These are phyloP conservation scores for Stegastes partitus DNA, from an alignment of 2,113 vertebrate genomes.

Conservation along the genomic window DNA sequence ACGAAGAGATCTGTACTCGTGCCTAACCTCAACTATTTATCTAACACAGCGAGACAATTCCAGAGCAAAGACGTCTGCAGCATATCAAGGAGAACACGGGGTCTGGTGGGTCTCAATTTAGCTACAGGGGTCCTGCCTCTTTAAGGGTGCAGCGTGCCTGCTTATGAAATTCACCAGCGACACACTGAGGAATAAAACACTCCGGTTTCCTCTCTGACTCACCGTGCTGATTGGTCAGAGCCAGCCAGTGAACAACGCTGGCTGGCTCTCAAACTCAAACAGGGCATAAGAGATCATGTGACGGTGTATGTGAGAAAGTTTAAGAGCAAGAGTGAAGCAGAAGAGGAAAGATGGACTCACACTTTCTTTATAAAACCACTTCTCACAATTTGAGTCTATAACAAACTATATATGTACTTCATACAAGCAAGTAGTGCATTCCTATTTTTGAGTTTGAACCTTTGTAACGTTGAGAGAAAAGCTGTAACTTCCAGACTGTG, in stretches of 20 bases:
- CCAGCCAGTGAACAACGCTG: constrained; percentile 50
- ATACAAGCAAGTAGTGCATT: too few relatives aligned
- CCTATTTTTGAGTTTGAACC: too few relatives aligned
- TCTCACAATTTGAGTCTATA: too few relatives aligned
- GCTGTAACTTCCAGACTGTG: neutral
- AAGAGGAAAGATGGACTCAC: constrained; percentile 8
- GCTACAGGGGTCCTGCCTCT: constrained; percentile 43
- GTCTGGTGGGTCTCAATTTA: constrained; percentile 26
- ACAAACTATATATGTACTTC: too few relatives aligned
- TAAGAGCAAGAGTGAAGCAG: neutral
- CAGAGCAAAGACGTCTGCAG: constrained; percentile 41
- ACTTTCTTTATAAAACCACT: neutral
- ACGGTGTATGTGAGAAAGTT: constrained; percentile 22
- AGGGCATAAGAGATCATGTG: constrained; percentile 53
- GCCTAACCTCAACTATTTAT: constrained; percentile 16
- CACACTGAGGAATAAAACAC: constrained; percentile 40
- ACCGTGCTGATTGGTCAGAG: constrained; percentile 59
- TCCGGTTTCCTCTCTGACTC: constrained; percentile 53
- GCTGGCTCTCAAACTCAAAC: constrained; percentile 61
- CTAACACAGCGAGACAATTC: neutral
- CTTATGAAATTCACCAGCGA: constrained; percentile 50
- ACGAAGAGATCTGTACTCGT: neutral
- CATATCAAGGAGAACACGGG: constrained; percentile 8
- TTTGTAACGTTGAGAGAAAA: neutral
- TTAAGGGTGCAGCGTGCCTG: constrained; percentile 46